Conservation (phyloP, 2,888 invertebrate species). For the Sarcophaga subvicina region DNA sequence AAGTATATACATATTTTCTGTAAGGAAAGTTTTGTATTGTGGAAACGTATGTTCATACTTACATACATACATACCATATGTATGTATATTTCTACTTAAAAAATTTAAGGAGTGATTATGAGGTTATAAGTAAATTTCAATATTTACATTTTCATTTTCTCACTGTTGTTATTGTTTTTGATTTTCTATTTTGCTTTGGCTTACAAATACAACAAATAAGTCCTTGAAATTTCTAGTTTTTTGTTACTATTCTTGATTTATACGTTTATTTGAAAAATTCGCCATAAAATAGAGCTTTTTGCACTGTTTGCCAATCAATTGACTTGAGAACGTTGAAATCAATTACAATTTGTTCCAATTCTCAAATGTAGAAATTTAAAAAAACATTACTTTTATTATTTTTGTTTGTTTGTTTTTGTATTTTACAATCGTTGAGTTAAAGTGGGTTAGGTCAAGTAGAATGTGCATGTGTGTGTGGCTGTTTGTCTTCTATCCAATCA, state of each 20-base stretch:
- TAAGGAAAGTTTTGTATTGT: no score
- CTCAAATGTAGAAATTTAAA: not conserved
- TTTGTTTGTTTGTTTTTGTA: not conserved
- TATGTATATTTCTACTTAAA: no score
- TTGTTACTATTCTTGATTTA: not conserved
- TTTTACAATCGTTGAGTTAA: not conserved
- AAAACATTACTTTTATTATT: not conserved
- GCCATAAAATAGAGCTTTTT: not conserved
- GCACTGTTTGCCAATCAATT: conserved; percentile 35
- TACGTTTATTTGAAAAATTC: not conserved
- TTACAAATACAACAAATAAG: conserved; percentile 11
- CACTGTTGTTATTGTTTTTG: not conserved
- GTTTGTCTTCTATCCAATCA: not conserved
- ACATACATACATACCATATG: not conserved
- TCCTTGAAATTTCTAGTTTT: conserved; percentile 20
- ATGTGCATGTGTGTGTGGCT: not conserved
- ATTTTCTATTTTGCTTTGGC: not conserved
- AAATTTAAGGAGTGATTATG: not conserved
- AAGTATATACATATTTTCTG: not conserved
- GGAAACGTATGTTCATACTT: not conserved
- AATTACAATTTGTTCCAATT: conserved; percentile 30
- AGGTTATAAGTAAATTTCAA: not conserved
- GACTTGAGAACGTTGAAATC: conserved; percentile 23
- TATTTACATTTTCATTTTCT: conserved; percentile 3
- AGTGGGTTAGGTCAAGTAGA: not conserved